These are phyloP conservation scores for Trogon surrucura DNA, from an alignment of 2,113 vertebrate genomes.

Conservation along the genomic window DNA sequence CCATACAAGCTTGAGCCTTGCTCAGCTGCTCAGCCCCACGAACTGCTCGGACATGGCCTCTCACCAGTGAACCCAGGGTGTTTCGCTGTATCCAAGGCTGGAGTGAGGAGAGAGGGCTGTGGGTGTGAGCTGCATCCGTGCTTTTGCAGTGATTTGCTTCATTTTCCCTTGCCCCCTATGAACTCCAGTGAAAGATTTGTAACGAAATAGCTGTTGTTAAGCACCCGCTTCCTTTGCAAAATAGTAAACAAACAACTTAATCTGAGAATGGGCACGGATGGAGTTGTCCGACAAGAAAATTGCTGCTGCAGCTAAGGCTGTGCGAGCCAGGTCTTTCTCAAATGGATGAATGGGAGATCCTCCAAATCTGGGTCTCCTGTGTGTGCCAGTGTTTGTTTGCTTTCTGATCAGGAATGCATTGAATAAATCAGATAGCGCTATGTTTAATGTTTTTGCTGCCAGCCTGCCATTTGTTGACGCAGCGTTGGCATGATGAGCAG, in stretches of 20 bases:
- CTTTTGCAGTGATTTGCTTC: neutral
- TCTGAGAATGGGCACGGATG: neutral
- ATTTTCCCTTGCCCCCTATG: neutral
- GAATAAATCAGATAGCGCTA: neutral
- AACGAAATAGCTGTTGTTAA: neutral
- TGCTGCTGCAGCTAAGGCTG: accelerated
- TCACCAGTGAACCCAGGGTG: neutral
- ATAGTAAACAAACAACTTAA: neutral
- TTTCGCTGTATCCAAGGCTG: neutral
- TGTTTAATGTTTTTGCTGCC: conserved; percentile 1
- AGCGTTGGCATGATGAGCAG: conserved; percentile 41
- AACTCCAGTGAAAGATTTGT: neutral
- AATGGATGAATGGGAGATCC: neutral
- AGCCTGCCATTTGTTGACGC: conserved; percentile 51
- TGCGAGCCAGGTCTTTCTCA: neutral
- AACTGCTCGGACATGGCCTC: neutral
- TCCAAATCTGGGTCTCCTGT: neutral
- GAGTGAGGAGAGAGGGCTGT: neutral
- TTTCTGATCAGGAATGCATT: neutral
- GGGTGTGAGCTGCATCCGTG: neutral
- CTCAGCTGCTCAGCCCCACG: neutral
- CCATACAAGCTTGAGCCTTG: accelerated
- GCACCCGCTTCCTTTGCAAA: neutral
- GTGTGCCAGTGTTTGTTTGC: neutral
- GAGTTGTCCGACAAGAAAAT: neutral